A percentile compares a stretch with the other conserved stretches of the same genome.
Conservation (phyloP, 2,888 invertebrate genomes). For the Ramazzottius varieornatus region DNA sequence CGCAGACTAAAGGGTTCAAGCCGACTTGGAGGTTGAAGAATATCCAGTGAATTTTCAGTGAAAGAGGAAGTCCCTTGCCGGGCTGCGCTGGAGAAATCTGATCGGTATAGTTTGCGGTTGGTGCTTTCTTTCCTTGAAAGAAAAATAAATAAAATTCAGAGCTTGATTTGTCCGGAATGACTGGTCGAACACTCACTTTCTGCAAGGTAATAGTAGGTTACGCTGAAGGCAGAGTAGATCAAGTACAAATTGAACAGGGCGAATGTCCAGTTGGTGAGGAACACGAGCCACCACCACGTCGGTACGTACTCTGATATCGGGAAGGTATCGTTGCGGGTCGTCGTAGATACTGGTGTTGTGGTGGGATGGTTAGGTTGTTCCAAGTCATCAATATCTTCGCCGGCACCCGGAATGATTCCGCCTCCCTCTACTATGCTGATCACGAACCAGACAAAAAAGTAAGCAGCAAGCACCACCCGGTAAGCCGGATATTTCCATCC, state of each 20-base stretch:
- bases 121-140: too few relatives aligned
- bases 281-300: constrained; percentile 14
- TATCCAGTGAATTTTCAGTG: neutral
- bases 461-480: neutral
- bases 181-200: too few relatives aligned
- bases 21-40: neutral
- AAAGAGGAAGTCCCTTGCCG: neutral
- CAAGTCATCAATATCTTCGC: neutral
- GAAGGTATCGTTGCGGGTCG: neutral
- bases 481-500: neutral
- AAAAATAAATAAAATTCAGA: too few relatives aligned
- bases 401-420: neutral
- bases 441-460: neutral
- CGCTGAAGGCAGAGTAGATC: constrained; percentile 11
- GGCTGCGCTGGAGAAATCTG: neutral
- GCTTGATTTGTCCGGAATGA: too few relatives aligned
- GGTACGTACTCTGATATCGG: neutral
- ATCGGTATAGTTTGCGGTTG: neutral
- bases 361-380: neutral
- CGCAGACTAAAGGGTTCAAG: neutral
- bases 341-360: neutral
- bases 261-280: constrained; percentile 14
- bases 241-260: constrained; percentile 12
- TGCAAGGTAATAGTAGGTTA: constrained; percentile 7
- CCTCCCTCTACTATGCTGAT: neutral